phyloP scores from a whole-genome alignment of 2,888 invertebrate species.

The Drosophila barbarae region DNA sequence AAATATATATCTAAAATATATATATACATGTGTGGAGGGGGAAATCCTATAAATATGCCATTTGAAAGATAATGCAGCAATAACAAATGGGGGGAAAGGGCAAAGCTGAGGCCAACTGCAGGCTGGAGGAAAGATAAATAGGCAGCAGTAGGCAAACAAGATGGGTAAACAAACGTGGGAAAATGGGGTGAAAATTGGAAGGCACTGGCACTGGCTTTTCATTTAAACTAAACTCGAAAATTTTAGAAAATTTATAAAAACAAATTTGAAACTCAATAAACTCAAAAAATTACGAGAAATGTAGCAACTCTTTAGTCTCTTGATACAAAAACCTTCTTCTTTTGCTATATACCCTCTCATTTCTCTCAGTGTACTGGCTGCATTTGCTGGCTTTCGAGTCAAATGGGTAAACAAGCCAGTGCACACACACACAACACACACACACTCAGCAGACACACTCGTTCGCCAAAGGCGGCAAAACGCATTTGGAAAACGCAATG shows the following conservation, averaged over 20 bases:
- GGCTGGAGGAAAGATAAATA: slow-evolving; percentile 64
- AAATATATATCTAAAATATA: slow-evolving; percentile 21
- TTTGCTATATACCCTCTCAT: accelerated
- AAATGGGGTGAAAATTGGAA: slow-evolving; percentile 1
- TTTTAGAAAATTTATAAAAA: not conserved
- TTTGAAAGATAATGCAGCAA: slow-evolving; percentile 76
- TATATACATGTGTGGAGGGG: slow-evolving; percentile 43
- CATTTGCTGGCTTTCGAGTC: slow-evolving; percentile 29
- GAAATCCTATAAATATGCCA: slow-evolving; percentile 76
- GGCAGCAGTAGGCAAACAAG: slow-evolving; percentile 73
- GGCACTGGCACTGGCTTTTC: not conserved
- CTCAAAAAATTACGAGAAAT: no score
- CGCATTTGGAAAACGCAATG: slow-evolving; percentile 69
- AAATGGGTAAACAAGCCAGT: slow-evolving; percentile 49
- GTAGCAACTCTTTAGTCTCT: no score
- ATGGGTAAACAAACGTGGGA: slow-evolving; percentile 53
- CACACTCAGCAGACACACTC: not conserved
- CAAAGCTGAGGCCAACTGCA: slow-evolving; percentile 31
- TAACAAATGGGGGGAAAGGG: slow-evolving; percentile 50
- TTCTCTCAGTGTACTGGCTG: slow-evolving; percentile 10
- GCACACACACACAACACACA: slow-evolving; percentile 14
- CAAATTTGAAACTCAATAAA: not conserved
- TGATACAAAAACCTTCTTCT: no score
- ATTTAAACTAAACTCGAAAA: accelerated
- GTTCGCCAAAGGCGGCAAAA: slow-evolving; percentile 57